Base-by-base conservation (phyloP, 2,888 invertebrate genomes). In the Lypha dubia region DNA sequence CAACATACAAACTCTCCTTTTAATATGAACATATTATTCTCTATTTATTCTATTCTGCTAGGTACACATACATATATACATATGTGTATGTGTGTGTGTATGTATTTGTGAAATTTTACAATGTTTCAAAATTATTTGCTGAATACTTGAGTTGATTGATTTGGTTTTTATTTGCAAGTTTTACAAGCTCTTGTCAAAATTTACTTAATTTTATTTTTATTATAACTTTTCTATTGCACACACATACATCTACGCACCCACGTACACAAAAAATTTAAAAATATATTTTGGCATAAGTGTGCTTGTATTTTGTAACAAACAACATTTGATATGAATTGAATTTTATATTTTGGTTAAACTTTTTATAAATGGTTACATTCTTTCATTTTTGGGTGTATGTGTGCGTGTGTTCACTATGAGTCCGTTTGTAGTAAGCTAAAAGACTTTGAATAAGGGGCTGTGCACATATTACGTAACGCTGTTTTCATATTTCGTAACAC, bases 71-170 rank as follows among this genome's bases (percentile, higher is more conserved):
- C n/a, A n/a, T n/a, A n/a, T n/a, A n/a, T 28, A 20, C 3, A 20
- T 11, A 9, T 24, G 9, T 35, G n/a, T 22, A 28, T 15, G 60
- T 8, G 46, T 62, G 44, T n/a, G 15, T 62, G 9, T 17, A 11
- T 28, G 20, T 35, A 32, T 53, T 35, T 49, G 11, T 60, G 15
- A 41, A 24, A 38, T 24, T 51, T 15, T 58, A 77, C 58, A 79
- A 84, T 79, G 77, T 74, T 77, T 81, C 28, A 81, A 77, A 81
- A 73, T 79, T 85, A 79, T 83, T 85, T 83, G 79, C 60, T 76
- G 58, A 79, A 65, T 71, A 71, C 80, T 86, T 74, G 79, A 82
- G 60, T 84, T 86, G 83, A 82, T 82, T 82, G 83, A 83, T 83
- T 80, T 79, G 73, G 81, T 49, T 73, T 77, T 79, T 71, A 67